Conservation (phyloP, 2,113 vertebrate genomes). For the Rhagologus leucostigma region DNA sequence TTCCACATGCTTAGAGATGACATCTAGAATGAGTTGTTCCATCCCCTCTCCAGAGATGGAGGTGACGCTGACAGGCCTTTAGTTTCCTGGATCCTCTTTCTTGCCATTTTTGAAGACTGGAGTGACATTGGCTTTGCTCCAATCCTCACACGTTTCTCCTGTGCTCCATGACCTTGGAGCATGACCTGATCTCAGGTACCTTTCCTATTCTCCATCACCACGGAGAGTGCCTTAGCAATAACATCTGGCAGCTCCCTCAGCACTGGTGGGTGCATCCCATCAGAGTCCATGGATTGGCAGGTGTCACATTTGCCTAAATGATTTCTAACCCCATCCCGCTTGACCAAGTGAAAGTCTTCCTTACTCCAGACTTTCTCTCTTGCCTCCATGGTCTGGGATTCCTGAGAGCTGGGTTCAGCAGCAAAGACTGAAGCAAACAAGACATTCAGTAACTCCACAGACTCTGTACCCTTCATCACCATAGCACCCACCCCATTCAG, state of each 20-base stretch:
- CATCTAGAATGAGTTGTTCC: neutral
- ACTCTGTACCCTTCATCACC: neutral
- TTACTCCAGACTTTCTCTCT: neutral
- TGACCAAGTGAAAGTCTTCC: neutral
- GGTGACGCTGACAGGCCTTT: neutral
- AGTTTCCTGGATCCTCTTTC: neutral
- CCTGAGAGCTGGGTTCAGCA: neutral
- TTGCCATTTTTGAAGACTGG: neutral
- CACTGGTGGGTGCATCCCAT: neutral
- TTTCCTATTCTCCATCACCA: neutral
- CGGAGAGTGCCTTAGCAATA: neutral
- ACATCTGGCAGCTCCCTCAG: neutral
- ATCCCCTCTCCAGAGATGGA: neutral
- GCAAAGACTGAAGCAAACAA: neutral
- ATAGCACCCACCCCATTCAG: neutral
- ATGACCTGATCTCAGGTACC: neutral
- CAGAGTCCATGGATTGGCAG: neutral
- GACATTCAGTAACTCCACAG: neutral
- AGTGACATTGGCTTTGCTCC: neutral
- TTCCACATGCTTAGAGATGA: neutral
- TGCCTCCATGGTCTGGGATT: neutral
- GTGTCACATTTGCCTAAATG: neutral
- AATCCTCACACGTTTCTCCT: neutral
- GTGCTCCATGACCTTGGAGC: neutral
- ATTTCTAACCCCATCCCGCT: neutral